Base-by-base conservation (phyloP, 2,888 invertebrate genomes). In the Tricholauxania praeusta region DNA sequence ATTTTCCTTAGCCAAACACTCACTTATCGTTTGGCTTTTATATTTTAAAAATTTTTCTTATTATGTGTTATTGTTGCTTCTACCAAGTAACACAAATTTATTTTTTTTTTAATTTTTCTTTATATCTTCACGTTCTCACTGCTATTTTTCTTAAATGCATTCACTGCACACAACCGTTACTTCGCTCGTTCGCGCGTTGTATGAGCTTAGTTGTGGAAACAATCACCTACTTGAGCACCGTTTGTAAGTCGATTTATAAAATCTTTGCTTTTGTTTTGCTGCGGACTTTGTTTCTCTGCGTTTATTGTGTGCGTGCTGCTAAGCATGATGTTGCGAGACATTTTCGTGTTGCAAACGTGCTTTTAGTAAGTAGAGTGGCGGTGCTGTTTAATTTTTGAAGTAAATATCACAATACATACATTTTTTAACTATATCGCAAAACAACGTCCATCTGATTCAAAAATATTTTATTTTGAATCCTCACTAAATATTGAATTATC, bases 141-240 rank as follows among this genome's bases (percentile, higher is more conserved):
- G 6, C 2, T 39, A 39, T 32, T 67, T 39, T 14, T 48, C 47
- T 67, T 12, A 48, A 48, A 8, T 67, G 47, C 17, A 48, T 8
- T 6, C 32, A 53, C 66, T 55, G 17, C 67, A 53, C 47, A 22
- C 47, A 67, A 67, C 67, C 19, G 39, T 47, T 55, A 2, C 55
- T 55, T 39, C 17, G 57, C 39, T 67, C 48, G 32, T 47, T 67
- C 55, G 67, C 67, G 67, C 39, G 55, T 57, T 47, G 48, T 67
- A 39, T 67, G 67, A 67, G 48, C 48, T 57, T n/a, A 32, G 48
- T 15, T 17, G 17, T 12, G 67, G 48, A 55, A n/a, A 7, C 15
- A 17, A 55, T 57, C 48, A 10, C 55, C 17, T 67, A 67, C 55
- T 67, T 67, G 17, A 67, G 55, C 57, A 28, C 2, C 4, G 28